Evolutionary conservation across 2,888 invertebrate genomes (phyloP).

Genomic region (Sinohyriopsis cumingii): DNA sequence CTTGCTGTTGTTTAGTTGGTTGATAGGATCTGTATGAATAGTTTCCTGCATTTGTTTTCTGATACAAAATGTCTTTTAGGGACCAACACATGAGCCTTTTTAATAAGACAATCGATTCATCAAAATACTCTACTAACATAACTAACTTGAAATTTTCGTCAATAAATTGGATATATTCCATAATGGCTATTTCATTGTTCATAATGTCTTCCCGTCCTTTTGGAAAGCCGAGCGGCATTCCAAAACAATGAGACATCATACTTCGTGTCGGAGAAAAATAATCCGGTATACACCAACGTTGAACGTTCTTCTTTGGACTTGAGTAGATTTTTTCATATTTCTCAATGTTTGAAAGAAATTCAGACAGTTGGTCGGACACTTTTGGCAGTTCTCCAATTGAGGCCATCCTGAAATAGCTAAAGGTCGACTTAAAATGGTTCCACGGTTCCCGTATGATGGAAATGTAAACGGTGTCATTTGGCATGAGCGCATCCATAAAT

Average conservation of each 20-base stretch:
- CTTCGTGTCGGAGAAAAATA: slow-evolving; percentile 65
- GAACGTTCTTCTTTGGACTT: slow-evolving; percentile 26
- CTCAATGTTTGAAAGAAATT: slow-evolving; percentile 58
- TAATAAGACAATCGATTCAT: slow-evolving; percentile 68
- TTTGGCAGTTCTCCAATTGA: slow-evolving; percentile 45
- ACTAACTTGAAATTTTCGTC: slow-evolving; percentile 63
- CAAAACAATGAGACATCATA: slow-evolving; percentile 64
- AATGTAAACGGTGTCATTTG: slow-evolving; percentile 54
- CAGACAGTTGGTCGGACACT: slow-evolving; percentile 40
- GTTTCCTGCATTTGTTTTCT: slow-evolving; percentile 42
- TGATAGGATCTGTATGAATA: slow-evolving; percentile 29
- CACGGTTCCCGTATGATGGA: slow-evolving; percentile 67
- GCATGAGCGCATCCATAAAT: slow-evolving; percentile 59
- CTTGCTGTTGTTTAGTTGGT: slow-evolving; percentile 24
- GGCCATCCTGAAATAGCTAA: slow-evolving; percentile 63
- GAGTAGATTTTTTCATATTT: slow-evolving; percentile 61
- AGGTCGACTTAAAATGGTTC: slow-evolving; percentile 62
- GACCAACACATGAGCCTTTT: slow-evolving; percentile 69
- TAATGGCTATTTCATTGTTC: slow-evolving; percentile 29
- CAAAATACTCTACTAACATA: slow-evolving; percentile 68
- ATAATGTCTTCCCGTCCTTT: slow-evolving; percentile 47
- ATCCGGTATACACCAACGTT: slow-evolving; percentile 62
- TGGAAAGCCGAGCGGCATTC: slow-evolving; percentile 66
- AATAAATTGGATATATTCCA: slow-evolving; percentile 52
- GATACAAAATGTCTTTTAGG: slow-evolving; percentile 64